These are phyloP conservation scores for Apeltes quadracus DNA, from an alignment of 2,113 vertebrate genomes.

Conservation along the genomic window DNA sequence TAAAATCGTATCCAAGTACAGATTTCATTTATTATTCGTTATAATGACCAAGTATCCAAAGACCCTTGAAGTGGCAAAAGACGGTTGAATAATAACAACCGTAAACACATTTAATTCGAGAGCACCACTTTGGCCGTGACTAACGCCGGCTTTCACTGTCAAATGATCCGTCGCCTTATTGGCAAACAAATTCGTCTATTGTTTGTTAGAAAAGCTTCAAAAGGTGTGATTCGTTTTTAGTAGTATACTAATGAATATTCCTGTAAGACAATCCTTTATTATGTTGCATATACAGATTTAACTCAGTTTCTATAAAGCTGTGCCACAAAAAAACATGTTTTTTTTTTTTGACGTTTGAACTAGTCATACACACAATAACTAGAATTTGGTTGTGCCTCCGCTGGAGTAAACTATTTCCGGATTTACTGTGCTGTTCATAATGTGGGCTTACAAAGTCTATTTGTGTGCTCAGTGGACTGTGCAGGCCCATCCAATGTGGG, in stretches of 20 bases:
- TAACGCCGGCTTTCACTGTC: neutral
- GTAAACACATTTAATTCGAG: conserved; percentile 16
- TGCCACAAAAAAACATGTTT: neutral
- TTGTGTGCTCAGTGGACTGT: conserved; percentile 68
- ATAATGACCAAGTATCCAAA: no score
- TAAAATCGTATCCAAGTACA: conserved; percentile 29
- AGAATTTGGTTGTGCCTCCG: conserved; percentile 13
- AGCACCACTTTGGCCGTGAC: neutral
- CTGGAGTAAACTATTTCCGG: conserved; percentile 45
- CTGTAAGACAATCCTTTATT: neutral
- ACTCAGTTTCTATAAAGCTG: conserved; percentile 1
- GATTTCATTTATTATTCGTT: no score
- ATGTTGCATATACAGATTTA: conserved; percentile 14
- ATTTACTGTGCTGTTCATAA: conserved; percentile 61
- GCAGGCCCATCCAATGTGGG: conserved; percentile 46
- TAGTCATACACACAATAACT: conserved; percentile 5
- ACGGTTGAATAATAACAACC: no score
- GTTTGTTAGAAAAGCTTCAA: neutral
- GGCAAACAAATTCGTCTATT: neutral
- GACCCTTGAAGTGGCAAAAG: no score
- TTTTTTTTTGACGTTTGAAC: conserved; percentile 6
- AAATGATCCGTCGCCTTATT: no score
- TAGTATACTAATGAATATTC: neutral
- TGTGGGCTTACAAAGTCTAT: conserved; percentile 58
- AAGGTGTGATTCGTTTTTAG: no score